Base-by-base conservation (phyloP, 2,888 invertebrate genomes). In the Piscicola geometra region DNA sequence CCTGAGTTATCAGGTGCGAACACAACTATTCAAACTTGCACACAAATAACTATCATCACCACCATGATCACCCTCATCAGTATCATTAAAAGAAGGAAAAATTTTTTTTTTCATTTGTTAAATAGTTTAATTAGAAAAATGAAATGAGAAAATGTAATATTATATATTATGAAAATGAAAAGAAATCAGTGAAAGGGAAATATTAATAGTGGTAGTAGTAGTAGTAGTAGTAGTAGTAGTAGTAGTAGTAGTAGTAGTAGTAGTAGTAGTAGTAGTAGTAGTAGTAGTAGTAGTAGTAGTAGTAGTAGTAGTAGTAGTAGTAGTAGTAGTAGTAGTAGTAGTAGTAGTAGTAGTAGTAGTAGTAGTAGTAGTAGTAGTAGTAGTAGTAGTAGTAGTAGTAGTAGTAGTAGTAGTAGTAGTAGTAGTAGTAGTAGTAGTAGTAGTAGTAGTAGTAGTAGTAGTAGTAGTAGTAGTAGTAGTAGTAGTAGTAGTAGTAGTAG, bases 181-280 rank as follows among this genome's bases (percentile, higher is more conserved):
- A 28, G 9, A 28, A 28, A 64, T 64, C 67, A 1, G 33, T 33
- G 1, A 35, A 3, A 68, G 18, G 33, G 2, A 12, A 35, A 68
- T 28, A 0, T 35, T 28, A 32, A 32, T 28, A 18, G 15, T 0
- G 33, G 15, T 28, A 35, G 36, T 68, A n/a, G 18, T 28, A 28
- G n/a, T 67, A 67, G 12, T 67, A 67, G n/a, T 67, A 67, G n/a
- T 67, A 67, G 32, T 32, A 21, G n/a, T 64, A 64, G n/a, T 64
- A 21, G 5, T 64, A 64, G 9, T 64, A 21, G 5, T 64, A 64
- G 5, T 64, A 21, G 5, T 64, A 64, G n/a, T 64, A 64, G 5
- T 64, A 21, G 5, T 64, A 12, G n/a, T 30, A 68, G 15, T 68
- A 28, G 33, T 68, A 32, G 9, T 32, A 68, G 15, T 68, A 68